Conservation (phyloP, 2,113 vertebrate genomes). For the Mirounga angustirostris region DNA sequence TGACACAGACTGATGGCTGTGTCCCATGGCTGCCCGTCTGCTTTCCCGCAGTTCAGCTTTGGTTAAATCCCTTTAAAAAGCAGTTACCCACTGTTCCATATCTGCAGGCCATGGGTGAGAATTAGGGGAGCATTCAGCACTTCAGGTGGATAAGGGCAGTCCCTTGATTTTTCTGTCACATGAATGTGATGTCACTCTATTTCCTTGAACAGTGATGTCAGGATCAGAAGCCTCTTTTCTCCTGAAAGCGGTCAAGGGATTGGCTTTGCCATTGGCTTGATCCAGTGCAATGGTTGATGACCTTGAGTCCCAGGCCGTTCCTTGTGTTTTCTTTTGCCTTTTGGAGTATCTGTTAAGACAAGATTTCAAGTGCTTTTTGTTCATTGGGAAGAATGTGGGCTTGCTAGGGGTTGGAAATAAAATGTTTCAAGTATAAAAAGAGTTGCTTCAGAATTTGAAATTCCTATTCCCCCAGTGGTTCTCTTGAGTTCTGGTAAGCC, state of each 20-base stretch:
- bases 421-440: background rate
- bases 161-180: background rate
- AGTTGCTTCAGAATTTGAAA: background rate
- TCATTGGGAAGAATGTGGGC: background rate
- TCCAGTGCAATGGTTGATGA: background rate
- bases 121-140: background rate
- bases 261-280: background rate
- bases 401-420: background rate
- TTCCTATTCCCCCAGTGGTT: background rate
- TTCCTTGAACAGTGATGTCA: background rate
- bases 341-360: background rate
- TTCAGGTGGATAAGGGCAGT: background rate
- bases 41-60: conserved; percentile 65
- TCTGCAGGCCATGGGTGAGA: background rate
- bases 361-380: background rate
- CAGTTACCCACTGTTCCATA: background rate
- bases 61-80: conserved; percentile 49
- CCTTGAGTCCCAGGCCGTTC: background rate
- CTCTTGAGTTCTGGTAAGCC: background rate
- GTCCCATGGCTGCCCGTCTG: conserved; percentile 65
- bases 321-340: background rate
- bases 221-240: background rate
- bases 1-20: conserved; percentile 59
- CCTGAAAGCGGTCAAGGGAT: background rate
- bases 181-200: background rate